Conservation (phyloP, 2,888 invertebrate species). For the Amphipyra berbera region DNA sequence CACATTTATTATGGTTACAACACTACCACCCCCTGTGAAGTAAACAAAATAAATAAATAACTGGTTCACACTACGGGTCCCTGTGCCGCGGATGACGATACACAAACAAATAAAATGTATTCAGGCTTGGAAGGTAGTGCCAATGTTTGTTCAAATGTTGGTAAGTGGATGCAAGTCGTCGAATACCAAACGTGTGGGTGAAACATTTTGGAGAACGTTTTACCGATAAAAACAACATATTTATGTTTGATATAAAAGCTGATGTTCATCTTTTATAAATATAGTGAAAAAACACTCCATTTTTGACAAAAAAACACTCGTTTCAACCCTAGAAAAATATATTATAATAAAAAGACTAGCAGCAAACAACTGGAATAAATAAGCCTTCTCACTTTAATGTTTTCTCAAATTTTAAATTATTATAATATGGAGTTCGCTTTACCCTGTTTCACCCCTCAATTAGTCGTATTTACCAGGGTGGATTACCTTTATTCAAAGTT, state of each 20-base stretch:
- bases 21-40: background rate
- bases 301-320: too few species aligned
- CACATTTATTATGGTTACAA: background rate
- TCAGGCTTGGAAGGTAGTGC: too few species aligned
- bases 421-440: slow-evolving; percentile 34
- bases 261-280: too few species aligned
- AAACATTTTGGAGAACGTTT: too few species aligned
- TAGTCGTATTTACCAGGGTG: slow-evolving; percentile 39
- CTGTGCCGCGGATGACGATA: too few species aligned
- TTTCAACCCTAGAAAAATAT: background rate
- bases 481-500: slow-evolving; percentile 33
- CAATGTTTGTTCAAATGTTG: too few species aligned
- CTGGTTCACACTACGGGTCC: background rate
- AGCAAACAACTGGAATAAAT: slow-evolving; percentile 10
- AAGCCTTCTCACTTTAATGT: slow-evolving; percentile 12
- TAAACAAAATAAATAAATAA: background rate
- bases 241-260: too few species aligned
- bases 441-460: slow-evolving; percentile 31
- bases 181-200: too few species aligned
- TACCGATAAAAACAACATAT: too few species aligned
- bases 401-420: slow-evolving; percentile 34
- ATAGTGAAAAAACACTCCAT: background rate
- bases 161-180: too few species aligned
- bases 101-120: too few species aligned
- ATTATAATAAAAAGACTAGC: slow-evolving; percentile 12